Conservation (phyloP, 2,888 invertebrate genomes). For the Galeruca laticollis region DNA sequence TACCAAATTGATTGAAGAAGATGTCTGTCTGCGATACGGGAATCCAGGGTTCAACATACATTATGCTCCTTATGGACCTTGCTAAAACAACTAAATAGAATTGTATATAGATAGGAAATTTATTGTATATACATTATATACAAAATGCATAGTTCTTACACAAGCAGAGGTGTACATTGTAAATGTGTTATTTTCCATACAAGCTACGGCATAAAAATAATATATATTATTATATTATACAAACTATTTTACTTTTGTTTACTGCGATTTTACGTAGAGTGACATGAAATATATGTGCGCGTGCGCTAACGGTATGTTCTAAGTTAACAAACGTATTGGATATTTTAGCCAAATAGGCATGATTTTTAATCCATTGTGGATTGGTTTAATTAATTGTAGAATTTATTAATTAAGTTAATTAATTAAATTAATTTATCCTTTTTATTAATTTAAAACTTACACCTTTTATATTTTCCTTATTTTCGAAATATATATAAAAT, state of each 20-base stretch:
- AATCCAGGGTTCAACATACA: constrained; percentile 10
- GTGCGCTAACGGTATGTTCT: constrained; percentile 48
- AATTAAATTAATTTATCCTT: too few relatives aligned
- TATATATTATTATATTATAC: constrained; percentile 58
- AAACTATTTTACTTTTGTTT: constrained; percentile 52
- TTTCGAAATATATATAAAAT: too few relatives aligned
- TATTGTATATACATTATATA: constrained; percentile 61
- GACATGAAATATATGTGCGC: constrained; percentile 61
- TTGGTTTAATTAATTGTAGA: neutral
- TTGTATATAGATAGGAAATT: constrained; percentile 62
- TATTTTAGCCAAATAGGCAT: neutral
- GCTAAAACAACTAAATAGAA: constrained; percentile 48
- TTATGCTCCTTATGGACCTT: constrained; percentile 9
- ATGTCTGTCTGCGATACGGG: neutral
- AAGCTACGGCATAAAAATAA: constrained; percentile 58
- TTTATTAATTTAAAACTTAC: too few relatives aligned
- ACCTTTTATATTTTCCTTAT: too few relatives aligned
- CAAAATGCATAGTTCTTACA: constrained; percentile 48
- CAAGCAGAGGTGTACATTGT: constrained; percentile 57
- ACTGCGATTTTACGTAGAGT: constrained; percentile 65
- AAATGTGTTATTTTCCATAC: constrained; percentile 64
- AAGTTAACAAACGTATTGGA: constrained; percentile 32
- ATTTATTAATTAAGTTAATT: neutral
- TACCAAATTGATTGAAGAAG: neutral
- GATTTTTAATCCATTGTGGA: neutral